Conservation (phyloP, 2,888 invertebrate species). For the Melanargia galathea region DNA sequence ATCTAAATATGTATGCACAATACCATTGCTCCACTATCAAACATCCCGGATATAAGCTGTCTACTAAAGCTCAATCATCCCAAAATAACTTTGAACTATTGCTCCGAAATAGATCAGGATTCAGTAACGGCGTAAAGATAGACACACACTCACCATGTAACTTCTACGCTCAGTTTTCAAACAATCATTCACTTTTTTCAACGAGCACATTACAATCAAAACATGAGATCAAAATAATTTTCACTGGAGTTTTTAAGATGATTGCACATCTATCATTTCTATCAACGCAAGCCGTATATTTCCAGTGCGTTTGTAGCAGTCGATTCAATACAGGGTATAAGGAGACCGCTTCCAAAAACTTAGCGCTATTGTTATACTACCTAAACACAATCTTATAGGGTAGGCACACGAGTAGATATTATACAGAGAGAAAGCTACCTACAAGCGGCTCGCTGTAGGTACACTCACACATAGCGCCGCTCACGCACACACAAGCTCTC, state of each 20-base stretch:
- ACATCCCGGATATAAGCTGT: constrained; percentile 52
- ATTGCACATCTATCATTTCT: not conserved
- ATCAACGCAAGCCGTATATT: not conserved
- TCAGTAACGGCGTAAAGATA: constrained; percentile 40
- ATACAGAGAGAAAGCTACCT: too few relatives aligned
- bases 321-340: too few relatives aligned
- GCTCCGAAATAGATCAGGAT: constrained; percentile 61
- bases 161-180: not conserved
- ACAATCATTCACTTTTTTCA: not conserved
- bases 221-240: constrained; percentile 6
- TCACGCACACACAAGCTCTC: too few relatives aligned
- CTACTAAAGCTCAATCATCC: constrained; percentile 50
- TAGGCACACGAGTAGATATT: too few relatives aligned
- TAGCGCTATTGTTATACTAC: too few relatives aligned
- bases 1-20: constrained; percentile 4
- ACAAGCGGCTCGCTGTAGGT: too few relatives aligned
- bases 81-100: constrained; percentile 52
- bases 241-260: not conserved
- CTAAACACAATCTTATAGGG: too few relatives aligned
- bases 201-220: not conserved
- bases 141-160: constrained; percentile 16
- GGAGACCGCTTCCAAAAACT: too few relatives aligned
- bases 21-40: constrained; percentile 5
- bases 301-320: too few relatives aligned
- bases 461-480: too few relatives aligned